Percentiles rank a stretch among this genome's conserved stretches.
Conservation (phyloP, 2,113 vertebrate species). For the Fregata magnificens region DNA sequence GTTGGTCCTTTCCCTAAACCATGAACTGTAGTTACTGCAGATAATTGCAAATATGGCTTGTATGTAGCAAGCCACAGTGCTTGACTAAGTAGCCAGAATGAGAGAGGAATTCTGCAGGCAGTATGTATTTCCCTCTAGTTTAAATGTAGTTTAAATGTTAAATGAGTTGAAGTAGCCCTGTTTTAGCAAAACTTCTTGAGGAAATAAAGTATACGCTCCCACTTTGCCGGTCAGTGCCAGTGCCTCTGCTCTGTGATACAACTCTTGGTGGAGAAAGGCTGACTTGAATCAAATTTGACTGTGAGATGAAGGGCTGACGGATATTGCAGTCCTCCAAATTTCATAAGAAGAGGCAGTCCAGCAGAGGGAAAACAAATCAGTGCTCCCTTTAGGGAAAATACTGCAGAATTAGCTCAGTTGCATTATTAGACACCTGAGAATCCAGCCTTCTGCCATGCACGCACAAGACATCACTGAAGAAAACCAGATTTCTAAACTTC, state of each 20-base stretch:
- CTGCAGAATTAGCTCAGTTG: background rate
- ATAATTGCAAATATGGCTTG: background rate
- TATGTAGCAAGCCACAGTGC: background rate
- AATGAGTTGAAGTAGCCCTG: background rate
- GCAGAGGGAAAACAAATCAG: constrained; percentile 1
- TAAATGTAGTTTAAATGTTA: background rate
- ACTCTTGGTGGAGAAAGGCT: background rate
- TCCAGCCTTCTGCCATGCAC: background rate
- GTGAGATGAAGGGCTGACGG: background rate
- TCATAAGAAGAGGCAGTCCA: background rate
- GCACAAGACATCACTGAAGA: background rate
- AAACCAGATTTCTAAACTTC: background rate
- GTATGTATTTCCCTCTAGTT: background rate
- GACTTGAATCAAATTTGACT: constrained; percentile 14
- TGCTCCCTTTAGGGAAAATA: background rate
- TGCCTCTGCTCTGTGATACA: background rate
- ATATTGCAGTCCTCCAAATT: background rate
- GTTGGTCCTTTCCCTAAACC: background rate
- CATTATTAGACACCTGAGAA: background rate
- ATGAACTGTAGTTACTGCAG: background rate
- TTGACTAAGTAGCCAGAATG: background rate
- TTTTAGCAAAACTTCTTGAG: background rate
- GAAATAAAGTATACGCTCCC: background rate
- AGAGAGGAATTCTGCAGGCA: background rate
- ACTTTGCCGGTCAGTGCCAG: background rate